Base-by-base conservation (phyloP, 1,140 invertebrate species). In the Cherax destructor region DNA sequence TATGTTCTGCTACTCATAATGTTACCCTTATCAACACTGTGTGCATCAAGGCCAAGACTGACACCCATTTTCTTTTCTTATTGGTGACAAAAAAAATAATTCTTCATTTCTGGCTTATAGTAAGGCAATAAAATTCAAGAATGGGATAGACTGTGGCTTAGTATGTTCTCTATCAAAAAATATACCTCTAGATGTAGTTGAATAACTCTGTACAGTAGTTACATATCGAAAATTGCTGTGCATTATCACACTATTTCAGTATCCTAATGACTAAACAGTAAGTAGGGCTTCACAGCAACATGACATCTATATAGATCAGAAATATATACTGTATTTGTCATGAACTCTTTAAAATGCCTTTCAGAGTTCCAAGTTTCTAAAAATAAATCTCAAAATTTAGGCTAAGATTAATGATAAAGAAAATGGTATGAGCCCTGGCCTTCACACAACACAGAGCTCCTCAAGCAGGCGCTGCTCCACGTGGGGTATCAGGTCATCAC, bases 381-480 rank as follows among this genome's bases (percentile, higher is more conserved):
- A 74, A 74, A 74, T 21, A 74, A 41, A 74, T 74, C 6, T 74
- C 7, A 74, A 2, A 74, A 74, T 74, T 74, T 74, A 30, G 69
- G 21, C n/a, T 74, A 30, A 30, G 4, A 21, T 30, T 30, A 74
- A 16, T 74, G 24, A 59, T 81, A 81, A 81, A 24, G 56, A 81
- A 56, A 80, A 79, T 50, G 74, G 30, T 47, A 81, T 69, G 72
- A 90, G 83, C 83, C 76, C 47, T 69, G 89, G 83, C 89, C 89
- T 91, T 91, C 52, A 91, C 80, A 61, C 89, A 52, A 91, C 89
- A 91, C 89, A 91, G 89, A 91, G 89, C 76, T 91, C 89, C 83
- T 91, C 89, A 21, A 91, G 50, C 50, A 92, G 76, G 18, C 86
- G 81, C 78, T 92, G 81, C 69, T 92, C 92, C 61, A 89, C 83